Conservation (phyloP, 2,113 vertebrate species). For the Danionella cerebrum region DNA sequence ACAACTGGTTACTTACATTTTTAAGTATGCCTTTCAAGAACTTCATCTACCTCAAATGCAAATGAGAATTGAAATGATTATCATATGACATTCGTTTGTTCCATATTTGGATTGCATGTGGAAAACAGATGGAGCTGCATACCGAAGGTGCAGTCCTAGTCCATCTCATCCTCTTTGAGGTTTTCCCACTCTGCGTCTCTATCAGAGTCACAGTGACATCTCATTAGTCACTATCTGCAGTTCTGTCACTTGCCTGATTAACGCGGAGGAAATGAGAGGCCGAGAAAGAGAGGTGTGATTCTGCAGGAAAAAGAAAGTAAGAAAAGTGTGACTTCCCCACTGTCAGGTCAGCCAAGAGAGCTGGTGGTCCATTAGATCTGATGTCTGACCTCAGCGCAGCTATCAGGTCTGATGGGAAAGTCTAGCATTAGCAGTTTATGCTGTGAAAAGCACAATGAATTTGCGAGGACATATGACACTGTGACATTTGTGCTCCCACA, state of each 20-base stretch:
- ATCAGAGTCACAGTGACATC: constrained; percentile 35
- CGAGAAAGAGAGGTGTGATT: constrained; percentile 30
- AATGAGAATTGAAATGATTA: neutral
- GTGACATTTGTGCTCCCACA: neutral
- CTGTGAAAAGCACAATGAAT: neutral
- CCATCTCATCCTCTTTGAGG: neutral
- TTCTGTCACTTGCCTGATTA: constrained; percentile 28
- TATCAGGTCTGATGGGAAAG: neutral
- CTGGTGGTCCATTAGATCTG: constrained; percentile 10
- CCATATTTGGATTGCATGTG: neutral
- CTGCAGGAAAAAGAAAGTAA: neutral
- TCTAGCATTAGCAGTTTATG: neutral
- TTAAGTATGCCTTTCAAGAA: neutral
- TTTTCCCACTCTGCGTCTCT: constrained; percentile 13
- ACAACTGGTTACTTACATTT: neutral
- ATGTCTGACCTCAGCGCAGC: constrained; percentile 19
- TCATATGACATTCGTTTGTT: neutral
- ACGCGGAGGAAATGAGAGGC: constrained; percentile 1
- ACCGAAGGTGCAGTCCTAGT: neutral
- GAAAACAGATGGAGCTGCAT: neutral
- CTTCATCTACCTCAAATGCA: neutral
- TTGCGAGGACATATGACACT: neutral
- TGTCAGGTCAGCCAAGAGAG: constrained; percentile 20
- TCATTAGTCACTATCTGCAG: constrained; percentile 29
- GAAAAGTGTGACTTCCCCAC: neutral